Evolutionary conservation across 2,797 vertebrate species (phyloP).

Genomic region (Loriculus beryllinus): DNA sequence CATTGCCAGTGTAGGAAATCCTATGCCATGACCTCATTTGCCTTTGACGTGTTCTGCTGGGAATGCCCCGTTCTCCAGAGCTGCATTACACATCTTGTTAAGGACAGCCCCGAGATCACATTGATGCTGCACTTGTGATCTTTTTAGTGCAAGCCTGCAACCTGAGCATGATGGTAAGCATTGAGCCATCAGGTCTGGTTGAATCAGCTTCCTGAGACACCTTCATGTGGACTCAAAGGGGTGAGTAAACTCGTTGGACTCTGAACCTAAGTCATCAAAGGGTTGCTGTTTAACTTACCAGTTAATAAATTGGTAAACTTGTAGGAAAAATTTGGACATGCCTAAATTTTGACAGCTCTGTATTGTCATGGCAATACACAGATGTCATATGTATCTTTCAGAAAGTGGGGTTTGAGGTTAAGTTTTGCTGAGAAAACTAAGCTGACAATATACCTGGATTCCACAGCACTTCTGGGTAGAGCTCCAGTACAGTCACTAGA

Average conservation of each 20-base stretch:
- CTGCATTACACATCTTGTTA: neutral
- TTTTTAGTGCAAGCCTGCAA: neutral
- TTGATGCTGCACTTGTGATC: fast-evolving
- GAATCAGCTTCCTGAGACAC: neutral
- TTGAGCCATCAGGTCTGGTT: neutral
- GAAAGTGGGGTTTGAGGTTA: neutral
- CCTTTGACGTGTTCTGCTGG: neutral
- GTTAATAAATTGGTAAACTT: neutral
- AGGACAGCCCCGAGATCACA: neutral
- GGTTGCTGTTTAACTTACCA: neutral
- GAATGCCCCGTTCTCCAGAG: neutral
- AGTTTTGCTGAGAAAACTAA: neutral
- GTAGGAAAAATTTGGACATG: neutral
- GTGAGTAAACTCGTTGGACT: neutral
- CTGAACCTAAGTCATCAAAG: neutral
- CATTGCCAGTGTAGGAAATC: neutral
- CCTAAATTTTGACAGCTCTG: neutral
- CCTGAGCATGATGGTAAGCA: fast-evolving
- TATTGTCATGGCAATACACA: neutral
- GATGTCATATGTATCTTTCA: neutral
- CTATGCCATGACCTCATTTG: fast-evolving
- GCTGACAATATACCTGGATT: neutral
- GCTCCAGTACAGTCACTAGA: neutral
- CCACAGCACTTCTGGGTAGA: fast-evolving
- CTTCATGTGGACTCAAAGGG: neutral